Base-by-base conservation (phyloP, 2,888 invertebrate species). In the Ormia ochracea region DNA sequence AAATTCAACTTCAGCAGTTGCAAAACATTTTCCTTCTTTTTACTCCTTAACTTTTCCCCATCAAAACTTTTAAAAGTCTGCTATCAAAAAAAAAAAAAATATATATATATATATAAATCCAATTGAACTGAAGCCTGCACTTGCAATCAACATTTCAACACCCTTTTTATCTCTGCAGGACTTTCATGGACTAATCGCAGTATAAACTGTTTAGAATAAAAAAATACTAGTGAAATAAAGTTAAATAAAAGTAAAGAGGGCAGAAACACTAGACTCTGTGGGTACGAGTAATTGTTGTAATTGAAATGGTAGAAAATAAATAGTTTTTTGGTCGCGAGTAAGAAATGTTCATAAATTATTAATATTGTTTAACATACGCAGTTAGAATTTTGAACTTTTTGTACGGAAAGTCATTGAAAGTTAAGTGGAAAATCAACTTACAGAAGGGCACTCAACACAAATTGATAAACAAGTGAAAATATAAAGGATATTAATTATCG, bases 331-430 rank as follows among this genome's bases (percentile, higher is more conserved):
- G 1, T 2, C 12, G 26, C 1, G 17, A n/a, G 23, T 4, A 26
- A n/a, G 10, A 48, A 48, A 48, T 48, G 23, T 63, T 76, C 59
- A 74, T 81, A 77, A 81, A 81, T 78, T 78, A 81, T 81, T 73
- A 68, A 73, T 61, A 48, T 23, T 41, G 33, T 23, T 61, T 52
- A 45, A 54, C 66, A 61, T 48, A 78, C 72, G 48, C 77, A 70
- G 70, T 65, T 65, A 52, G 50, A 50, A 50, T 50, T 65, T 33
- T 41, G 23, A 41, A n/a, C n/a, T n/a, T n/a, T n/a, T n/a, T n/a
- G n/a, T n/a, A n/a, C n/a, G n/a, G n/a, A n/a, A n/a, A n/a, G n/a
- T n/a, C n/a, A n/a, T n/a, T n/a, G n/a, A n/a, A n/a, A n/a, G n/a
- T n/a, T n/a, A n/a, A n/a, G n/a, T n/a, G n/a, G n/a, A n/a, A n/a